Percentiles rank a stretch among this genome's conserved stretches.
Conservation (phyloP, 2,113 vertebrate species). For the Picathartes gymnocephalus region DNA sequence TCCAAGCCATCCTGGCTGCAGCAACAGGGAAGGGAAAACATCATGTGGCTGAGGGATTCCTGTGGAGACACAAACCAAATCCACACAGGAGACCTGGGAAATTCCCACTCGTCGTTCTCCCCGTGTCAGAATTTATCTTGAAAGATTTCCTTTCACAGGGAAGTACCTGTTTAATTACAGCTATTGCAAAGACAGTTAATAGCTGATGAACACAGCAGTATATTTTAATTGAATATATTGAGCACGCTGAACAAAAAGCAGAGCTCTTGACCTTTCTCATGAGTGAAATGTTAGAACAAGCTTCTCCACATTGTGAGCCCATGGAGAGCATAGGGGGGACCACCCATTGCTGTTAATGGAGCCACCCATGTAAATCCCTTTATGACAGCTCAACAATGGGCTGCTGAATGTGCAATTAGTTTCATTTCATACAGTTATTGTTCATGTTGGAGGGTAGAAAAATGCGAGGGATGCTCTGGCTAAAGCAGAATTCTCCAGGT, state of each 20-base stretch:
- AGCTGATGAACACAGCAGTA: constrained; percentile 41
- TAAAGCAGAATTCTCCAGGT: neutral
- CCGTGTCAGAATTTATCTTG: neutral
- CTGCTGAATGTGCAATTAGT: neutral
- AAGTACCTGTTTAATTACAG: constrained; percentile 52
- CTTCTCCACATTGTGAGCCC: neutral
- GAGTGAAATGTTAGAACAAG: constrained; percentile 31
- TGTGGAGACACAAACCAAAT: neutral
- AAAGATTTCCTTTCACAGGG: constrained; percentile 13
- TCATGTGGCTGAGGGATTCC: neutral
- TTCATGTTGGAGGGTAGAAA: neutral
- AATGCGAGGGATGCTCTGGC: neutral
- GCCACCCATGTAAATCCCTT: neutral
- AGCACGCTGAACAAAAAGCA: constrained; percentile 45
- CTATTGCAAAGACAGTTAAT: constrained; percentile 43
- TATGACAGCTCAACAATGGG: neutral
- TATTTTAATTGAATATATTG: constrained; percentile 53
- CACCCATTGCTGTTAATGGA: neutral
- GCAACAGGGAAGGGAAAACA: neutral
- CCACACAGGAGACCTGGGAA: neutral
- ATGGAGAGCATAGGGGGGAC: neutral
- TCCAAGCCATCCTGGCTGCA: neutral
- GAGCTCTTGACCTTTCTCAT: constrained; percentile 47
- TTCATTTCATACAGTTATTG: neutral
- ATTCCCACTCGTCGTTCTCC: neutral